Evolutionary conservation across 2,113 vertebrate species (phyloP), one percentile per base, ranked within the genome.

Genomic region (Nothobranchius furzeri): DNA sequence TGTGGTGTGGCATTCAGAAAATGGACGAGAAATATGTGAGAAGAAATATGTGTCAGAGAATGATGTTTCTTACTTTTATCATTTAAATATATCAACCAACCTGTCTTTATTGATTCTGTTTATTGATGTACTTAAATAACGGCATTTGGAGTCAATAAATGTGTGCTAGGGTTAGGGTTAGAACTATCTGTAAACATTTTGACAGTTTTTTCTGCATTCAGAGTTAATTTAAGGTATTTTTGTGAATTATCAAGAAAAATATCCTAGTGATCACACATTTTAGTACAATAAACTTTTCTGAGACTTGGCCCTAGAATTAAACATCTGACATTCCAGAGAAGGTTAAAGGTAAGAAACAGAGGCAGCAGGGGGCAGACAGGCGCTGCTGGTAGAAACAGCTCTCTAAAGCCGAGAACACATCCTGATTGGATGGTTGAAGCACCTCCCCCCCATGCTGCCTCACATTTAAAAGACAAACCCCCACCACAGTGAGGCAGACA

Each of bases 391-490:
- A 64, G 79, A 73, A 35, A 84, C 79, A 69, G 64, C 75, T 15
- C 15, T 58, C 35, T 66, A 30, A 30, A 30, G 52, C 63, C n/a
- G 7, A 55, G 20, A 51, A 12, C 35, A 9, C 15, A 4, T 68
- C 30, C 60, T 64, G 53, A 91, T 90, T 92, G 92, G 92, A 30
- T 25, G 37, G 3, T 17, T 0, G 7, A 69, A 63, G 72, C 78
- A 68, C 88, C 87, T 79, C 91, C 90, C 84, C 48, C 65, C 9
- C 43, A 11, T 42, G 37, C 12, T 42, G 37, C 55, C 40, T 60
- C 25, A 50, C 73, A 69, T 79, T 91, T 93, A 93, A 92, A 87
- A 89, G 42, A 72, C 75, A 68, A 12, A 36, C 67, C 68, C 78
- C 74, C 57, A 60, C 60, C 37, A 35, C 68, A 67, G 60, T 52